phyloP scores from a whole-genome alignment of 2,797 vertebrate genomes.

The Myotis pilosus region DNA sequence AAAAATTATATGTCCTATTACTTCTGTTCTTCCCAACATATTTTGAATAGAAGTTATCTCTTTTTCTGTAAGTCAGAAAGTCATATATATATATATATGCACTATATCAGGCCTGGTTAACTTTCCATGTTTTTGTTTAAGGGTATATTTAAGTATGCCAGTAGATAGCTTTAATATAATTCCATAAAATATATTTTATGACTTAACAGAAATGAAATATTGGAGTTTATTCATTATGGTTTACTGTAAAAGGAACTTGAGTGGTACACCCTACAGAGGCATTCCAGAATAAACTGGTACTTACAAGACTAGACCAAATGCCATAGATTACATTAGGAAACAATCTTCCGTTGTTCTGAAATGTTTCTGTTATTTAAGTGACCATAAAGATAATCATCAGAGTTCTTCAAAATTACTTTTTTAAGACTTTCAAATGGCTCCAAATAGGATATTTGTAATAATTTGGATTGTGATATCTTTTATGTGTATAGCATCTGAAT shows the following conservation, averaged over 20 bases:
- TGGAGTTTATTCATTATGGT: not conserved
- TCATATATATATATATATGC: not conserved
- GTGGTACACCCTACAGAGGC: not conserved
- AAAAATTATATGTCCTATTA: not conserved
- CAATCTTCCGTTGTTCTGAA: conserved; percentile 3
- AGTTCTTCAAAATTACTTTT: not conserved
- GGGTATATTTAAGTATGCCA: not conserved
- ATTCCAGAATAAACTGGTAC: not conserved
- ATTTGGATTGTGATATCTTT: not conserved
- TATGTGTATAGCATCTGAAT: not conserved
- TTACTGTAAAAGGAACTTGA: not conserved
- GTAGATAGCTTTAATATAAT: not conserved
- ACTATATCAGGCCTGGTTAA: not conserved
- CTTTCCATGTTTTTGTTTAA: not conserved
- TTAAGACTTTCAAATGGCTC: not conserved
- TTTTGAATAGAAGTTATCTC: not conserved
- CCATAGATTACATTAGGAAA: not conserved
- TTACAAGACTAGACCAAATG: not conserved
- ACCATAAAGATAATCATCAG: not conserved
- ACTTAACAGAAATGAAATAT: not conserved
- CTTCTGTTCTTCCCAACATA: not conserved
- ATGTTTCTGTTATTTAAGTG: not conserved
- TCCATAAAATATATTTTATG: not conserved
- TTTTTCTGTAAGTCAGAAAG: not conserved
- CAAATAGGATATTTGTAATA: not conserved